Conservation (phyloP, 1,140 invertebrate species). For the Tetraneura akinire region DNA sequence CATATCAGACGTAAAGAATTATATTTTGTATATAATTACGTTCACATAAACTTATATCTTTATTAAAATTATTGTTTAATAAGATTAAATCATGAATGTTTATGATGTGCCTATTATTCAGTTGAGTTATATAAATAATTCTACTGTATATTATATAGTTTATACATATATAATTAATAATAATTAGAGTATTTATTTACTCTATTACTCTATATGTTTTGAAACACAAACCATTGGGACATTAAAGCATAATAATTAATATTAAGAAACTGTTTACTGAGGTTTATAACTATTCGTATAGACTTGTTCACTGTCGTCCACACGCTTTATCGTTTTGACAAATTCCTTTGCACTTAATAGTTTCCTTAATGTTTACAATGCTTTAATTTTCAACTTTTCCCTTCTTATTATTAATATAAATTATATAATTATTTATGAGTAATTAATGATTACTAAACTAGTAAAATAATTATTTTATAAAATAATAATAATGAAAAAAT, state of each 20-base stretch:
- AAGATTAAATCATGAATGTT: background rate
- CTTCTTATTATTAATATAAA: background rate
- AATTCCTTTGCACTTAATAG: background rate
- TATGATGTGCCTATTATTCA: background rate
- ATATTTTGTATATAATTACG: background rate
- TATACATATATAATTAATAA: conserved; percentile 17
- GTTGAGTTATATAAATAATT: background rate
- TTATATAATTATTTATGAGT: too few relatives aligned
- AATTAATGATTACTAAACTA: too few relatives aligned
- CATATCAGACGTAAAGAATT: background rate
- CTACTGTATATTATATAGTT: conserved; percentile 20
- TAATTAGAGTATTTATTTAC: too few relatives aligned
- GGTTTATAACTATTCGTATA: conserved; percentile 22
- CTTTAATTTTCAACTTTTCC: background rate
- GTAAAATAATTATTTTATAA: background rate
- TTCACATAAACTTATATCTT: background rate
- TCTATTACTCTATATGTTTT: background rate
- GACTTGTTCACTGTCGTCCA: conserved; percentile 31
- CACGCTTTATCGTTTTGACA: conserved; percentile 39
- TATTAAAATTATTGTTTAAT: background rate
- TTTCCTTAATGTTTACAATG: conserved; percentile 3
- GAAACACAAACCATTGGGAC: conserved; percentile 25
- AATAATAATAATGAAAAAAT: too few relatives aligned
- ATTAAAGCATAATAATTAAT: too few relatives aligned
- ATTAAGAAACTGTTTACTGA: conserved; percentile 37